A percentile compares a stretch with the other conserved stretches of the same genome.
These are phyloP conservation scores for Plutella xylostella DNA, from an alignment of 2,888 invertebrate species.

Conservation along the genomic window DNA sequence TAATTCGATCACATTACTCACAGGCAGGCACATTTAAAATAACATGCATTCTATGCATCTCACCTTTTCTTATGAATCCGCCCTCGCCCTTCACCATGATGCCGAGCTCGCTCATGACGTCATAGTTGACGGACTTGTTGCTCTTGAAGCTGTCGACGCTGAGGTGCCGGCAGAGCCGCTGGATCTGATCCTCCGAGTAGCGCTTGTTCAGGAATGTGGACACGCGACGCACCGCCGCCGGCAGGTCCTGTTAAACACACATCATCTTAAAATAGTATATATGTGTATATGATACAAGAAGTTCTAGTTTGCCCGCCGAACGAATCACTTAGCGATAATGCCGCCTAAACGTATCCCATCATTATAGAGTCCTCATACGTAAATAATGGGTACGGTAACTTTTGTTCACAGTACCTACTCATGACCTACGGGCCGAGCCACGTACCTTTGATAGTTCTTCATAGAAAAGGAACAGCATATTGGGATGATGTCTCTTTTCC, in stretches of 20 bases:
- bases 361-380: too few species aligned
- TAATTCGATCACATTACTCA: too few species aligned
- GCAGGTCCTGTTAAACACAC: slow-evolving; percentile 76
- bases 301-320: too few species aligned
- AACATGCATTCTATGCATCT: too few species aligned
- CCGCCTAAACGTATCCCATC: too few species aligned
- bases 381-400: too few species aligned
- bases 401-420: too few species aligned
- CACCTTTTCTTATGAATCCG: slow-evolving; percentile 75
- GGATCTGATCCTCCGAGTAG: slow-evolving; percentile 69
- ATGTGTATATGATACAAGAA: too few species aligned
- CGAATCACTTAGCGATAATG: too few species aligned
- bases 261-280: too few species aligned
- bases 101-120: slow-evolving; percentile 72
- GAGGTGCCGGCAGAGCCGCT: slow-evolving; percentile 76
- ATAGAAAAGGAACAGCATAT: slow-evolving; percentile 82
- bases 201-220: slow-evolving; percentile 72
- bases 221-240: slow-evolving; percentile 67
- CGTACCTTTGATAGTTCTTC: slow-evolving; percentile 79
- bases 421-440: too few species aligned
- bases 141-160: slow-evolving; percentile 84
- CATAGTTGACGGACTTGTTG: slow-evolving; percentile 83
- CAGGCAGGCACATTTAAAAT: too few species aligned
- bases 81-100: slow-evolving; percentile 70
- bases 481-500: slow-evolving; percentile 72